Conservation (phyloP, 1,140 invertebrate species). For the Pararge aegeria region DNA sequence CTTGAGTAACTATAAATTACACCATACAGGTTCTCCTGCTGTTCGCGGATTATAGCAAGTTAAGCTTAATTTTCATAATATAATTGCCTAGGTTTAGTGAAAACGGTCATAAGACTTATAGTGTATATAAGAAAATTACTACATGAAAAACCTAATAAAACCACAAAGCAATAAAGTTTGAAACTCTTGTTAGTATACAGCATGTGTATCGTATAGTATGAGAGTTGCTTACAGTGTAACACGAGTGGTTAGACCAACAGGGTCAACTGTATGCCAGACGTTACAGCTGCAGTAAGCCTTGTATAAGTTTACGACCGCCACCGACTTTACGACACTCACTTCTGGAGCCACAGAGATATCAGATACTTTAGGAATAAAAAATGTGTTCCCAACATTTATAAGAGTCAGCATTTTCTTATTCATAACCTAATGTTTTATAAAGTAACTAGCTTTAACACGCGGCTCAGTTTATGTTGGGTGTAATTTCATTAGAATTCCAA, state of each 20-base stretch:
- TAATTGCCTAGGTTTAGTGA: too few species aligned
- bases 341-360: slow-evolving; percentile 29
- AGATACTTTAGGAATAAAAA: slow-evolving; percentile 13
- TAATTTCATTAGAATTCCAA: too few species aligned
- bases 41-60: too few species aligned
- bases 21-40: too few species aligned
- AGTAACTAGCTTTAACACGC: too few species aligned
- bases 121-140: too few species aligned
- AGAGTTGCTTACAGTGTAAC: slow-evolving; percentile 28
- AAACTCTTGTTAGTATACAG: slow-evolving; percentile 2
- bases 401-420: slow-evolving; percentile 18
- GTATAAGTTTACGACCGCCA: slow-evolving; percentile 41
- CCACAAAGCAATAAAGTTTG: slow-evolving; percentile 1
- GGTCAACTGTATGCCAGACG: slow-evolving; percentile 32
- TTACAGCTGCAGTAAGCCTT: slow-evolving; percentile 28
- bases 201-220: not conserved
- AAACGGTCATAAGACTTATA: too few species aligned
- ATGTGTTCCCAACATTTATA: slow-evolving; percentile 23
- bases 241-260: slow-evolving; percentile 22
- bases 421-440: not conserved
- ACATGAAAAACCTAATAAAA: not conserved
- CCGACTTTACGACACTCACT: slow-evolving; percentile 39
- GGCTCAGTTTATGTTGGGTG: too few species aligned
- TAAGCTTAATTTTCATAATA: too few species aligned
- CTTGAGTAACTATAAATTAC: too few species aligned